Evolutionary conservation across 2,888 invertebrate species (phyloP).

Genomic region (Vandiemenella viatica): DNA sequence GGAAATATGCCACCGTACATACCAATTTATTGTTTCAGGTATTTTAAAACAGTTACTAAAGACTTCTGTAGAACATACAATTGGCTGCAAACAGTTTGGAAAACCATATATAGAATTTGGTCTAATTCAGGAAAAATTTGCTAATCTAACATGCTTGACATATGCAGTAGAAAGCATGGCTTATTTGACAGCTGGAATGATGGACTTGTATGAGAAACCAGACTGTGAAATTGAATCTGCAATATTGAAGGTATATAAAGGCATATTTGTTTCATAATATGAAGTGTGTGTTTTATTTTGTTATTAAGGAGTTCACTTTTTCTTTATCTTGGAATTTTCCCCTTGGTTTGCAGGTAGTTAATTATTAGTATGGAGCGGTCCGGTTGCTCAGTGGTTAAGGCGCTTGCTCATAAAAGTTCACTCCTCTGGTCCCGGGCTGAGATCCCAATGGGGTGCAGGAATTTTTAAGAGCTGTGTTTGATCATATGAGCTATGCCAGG

Average conservation of each 20-base stretch:
- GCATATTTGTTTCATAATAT: no score
- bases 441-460: no score
- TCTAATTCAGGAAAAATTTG: conserved; percentile 34
- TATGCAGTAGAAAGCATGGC: conserved; percentile 80
- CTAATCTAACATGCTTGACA: conserved; percentile 32
- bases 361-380: no score
- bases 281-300: no score
- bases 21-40: conserved; percentile 30
- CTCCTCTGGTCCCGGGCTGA: no score
- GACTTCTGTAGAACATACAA: conserved; percentile 35
- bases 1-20: conserved; percentile 18
- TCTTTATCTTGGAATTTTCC: no score
- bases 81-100: conserved; percentile 35
- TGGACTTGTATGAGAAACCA: conserved; percentile 61
- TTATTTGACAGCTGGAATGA: conserved; percentile 64
- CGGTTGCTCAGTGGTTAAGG: no score
- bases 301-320: no score
- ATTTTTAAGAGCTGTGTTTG: no score
- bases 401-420: no score
- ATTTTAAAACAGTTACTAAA: conserved; percentile 36
- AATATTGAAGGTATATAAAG: conserved; percentile 54
- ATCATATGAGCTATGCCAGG: no score
- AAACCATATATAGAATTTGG: conserved; percentile 33
- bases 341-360: no score
- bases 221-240: conserved; percentile 66